These are phyloP conservation scores for Apamea crenata DNA, from an alignment of 2,888 invertebrate species.

Conservation along the genomic window DNA sequence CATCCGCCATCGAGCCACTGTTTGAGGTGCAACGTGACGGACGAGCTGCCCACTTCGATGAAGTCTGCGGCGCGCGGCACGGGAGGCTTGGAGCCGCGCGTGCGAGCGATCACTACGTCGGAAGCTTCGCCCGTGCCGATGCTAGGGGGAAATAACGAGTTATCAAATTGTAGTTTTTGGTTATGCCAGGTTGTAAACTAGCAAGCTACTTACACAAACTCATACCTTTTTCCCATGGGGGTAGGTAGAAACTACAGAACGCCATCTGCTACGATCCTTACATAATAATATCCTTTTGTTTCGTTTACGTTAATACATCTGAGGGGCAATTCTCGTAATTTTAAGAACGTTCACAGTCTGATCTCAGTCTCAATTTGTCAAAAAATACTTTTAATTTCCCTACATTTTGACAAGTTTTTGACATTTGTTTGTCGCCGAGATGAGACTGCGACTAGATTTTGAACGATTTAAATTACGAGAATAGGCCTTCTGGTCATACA, in stretches of 20 bases:
- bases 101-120: constrained; percentile 96
- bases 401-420: too few relatives aligned
- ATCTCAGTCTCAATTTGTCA: too few relatives aligned
- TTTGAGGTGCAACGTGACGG: constrained; percentile 96
- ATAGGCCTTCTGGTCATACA: background rate
- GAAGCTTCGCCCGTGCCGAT: constrained; percentile 98
- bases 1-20: constrained; percentile 99
- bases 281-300: background rate
- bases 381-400: too few relatives aligned
- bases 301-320: too few relatives aligned
- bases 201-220: background rate
- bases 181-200: background rate
- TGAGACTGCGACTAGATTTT: too few relatives aligned
- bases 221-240: background rate
- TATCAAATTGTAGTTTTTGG: background rate
- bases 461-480: too few relatives aligned
- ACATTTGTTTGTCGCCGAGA: too few relatives aligned
- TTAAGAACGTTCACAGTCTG: too few relatives aligned
- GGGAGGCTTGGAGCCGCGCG: constrained; percentile 98
- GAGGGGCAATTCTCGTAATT: too few relatives aligned
- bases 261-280: background rate
- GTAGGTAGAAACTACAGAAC: too few relatives aligned
- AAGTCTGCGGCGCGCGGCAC: constrained; percentile 97
- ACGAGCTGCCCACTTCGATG: constrained; percentile 97
- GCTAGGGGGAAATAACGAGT: constrained; percentile 83